These are phyloP conservation scores for Achatina immaculata DNA, from an alignment of 1,140 invertebrate species.

Conservation along the genomic window DNA sequence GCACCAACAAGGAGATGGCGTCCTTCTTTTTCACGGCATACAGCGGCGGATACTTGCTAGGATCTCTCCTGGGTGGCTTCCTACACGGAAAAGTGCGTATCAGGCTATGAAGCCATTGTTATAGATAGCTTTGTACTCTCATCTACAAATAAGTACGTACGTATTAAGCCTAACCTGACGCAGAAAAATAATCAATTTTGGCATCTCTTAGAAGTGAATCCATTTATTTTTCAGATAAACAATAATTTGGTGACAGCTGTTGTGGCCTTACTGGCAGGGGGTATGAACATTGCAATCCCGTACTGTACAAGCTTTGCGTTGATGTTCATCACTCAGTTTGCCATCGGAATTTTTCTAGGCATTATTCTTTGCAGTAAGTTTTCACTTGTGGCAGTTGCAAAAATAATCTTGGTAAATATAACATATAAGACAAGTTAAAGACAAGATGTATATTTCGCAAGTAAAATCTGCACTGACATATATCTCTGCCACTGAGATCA, in stretches of 20 bases:
- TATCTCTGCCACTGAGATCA: too few species aligned
- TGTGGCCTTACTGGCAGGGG: not conserved
- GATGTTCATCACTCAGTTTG: not conserved
- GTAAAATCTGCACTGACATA: too few species aligned
- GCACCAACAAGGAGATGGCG: slow-evolving; percentile 38
- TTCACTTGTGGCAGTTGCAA: too few species aligned
- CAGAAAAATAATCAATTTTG: too few species aligned
- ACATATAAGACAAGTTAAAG: too few species aligned
- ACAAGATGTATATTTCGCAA: too few species aligned
- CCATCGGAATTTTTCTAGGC: not conserved
- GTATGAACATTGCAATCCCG: not conserved
- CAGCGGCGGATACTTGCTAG: slow-evolving; percentile 36
- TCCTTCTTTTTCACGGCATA: slow-evolving; percentile 45
- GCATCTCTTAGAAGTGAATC: too few species aligned
- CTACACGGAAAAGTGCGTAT: not conserved
- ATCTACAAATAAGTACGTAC: too few species aligned
- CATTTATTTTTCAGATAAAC: not conserved
- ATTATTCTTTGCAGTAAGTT: not conserved
- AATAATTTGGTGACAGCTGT: not conserved
- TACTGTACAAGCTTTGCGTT: not conserved
- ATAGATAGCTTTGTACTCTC: too few species aligned
- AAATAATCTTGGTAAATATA: too few species aligned
- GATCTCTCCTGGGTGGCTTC: not conserved
- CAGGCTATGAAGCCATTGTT: too few species aligned
- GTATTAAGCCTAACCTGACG: too few species aligned